Percentiles rank a stretch among this genome's conserved stretches.
Evolutionary conservation across 2,797 vertebrate species (phyloP).

Genomic region (Mycteria americana): DNA sequence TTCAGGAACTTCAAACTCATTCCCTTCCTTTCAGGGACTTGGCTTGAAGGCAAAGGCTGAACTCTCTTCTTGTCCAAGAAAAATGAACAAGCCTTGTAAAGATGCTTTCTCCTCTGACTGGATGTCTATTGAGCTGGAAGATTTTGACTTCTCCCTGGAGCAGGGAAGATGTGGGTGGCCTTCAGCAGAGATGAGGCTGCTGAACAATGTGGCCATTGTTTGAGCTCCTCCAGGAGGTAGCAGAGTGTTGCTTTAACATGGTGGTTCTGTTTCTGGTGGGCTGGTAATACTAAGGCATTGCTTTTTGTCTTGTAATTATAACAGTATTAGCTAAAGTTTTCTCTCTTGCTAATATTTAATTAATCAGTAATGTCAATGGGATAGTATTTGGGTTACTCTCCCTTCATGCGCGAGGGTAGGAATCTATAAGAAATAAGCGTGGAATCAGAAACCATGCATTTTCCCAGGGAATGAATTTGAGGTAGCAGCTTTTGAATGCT

Average conservation of each 20-base stretch:
- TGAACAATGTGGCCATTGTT: slow-evolving; percentile 54
- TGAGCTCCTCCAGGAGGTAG: slow-evolving; percentile 39
- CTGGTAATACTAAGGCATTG: not conserved
- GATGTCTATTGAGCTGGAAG: slow-evolving; percentile 46
- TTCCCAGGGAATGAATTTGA: not conserved
- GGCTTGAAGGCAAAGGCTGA: slow-evolving; percentile 52
- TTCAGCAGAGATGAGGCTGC: slow-evolving; percentile 35
- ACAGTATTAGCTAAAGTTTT: not conserved
- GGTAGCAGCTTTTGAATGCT: not conserved
- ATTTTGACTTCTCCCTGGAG: slow-evolving; percentile 40
- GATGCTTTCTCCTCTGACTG: slow-evolving; percentile 51
- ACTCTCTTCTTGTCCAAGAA: slow-evolving; percentile 36
- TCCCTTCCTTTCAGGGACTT: slow-evolving; percentile 29
- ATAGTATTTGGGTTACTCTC: not conserved
- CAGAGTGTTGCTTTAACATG: slow-evolving; percentile 6
- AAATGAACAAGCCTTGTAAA: slow-evolving; percentile 46
- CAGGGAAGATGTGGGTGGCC: slow-evolving; percentile 58
- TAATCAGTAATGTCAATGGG: not conserved
- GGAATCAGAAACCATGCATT: accelerated
- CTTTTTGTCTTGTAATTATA: slow-evolving; percentile 39
- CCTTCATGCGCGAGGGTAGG: accelerated
- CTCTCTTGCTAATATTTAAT: not conserved
- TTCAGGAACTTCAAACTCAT: slow-evolving; percentile 39
- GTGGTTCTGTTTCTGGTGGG: slow-evolving; percentile 16
- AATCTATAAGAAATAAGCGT: accelerated